These are phyloP conservation scores for Atractosteus spatula DNA, from an alignment of 2,113 vertebrate genomes.

Conservation along the genomic window DNA sequence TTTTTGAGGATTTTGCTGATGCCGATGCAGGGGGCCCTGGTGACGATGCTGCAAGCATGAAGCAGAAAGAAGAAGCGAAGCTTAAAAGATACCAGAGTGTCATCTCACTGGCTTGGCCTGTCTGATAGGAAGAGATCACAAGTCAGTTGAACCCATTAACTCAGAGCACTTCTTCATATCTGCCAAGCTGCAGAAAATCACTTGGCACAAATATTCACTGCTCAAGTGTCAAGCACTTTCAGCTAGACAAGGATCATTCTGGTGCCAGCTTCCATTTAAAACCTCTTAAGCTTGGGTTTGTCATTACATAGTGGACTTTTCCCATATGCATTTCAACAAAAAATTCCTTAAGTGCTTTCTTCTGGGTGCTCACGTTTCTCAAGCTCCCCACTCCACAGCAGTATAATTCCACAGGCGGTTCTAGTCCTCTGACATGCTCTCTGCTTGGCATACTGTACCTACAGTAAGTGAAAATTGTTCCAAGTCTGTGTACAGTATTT, in stretches of 20 bases:
- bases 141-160: constrained; percentile 31
- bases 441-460: too few species aligned
- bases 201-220: constrained; percentile 31
- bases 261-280: constrained; percentile 28
- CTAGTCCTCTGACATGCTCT: too few species aligned
- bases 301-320: constrained; percentile 8
- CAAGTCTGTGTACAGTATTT: too few species aligned
- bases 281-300: constrained; percentile 27
- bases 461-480: too few species aligned
- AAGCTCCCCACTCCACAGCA: too few species aligned
- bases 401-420: too few species aligned
- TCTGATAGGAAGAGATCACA: constrained; percentile 22
- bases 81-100: constrained; percentile 17
- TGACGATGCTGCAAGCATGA: not conserved
- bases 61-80: not conserved
- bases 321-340: too few species aligned
- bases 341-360: too few species aligned
- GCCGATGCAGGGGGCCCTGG: too few species aligned
- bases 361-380: too few species aligned
- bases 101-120: constrained; percentile 4
- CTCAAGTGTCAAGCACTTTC: constrained; percentile 21
- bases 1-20: too few species aligned
- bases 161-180: constrained; percentile 26
- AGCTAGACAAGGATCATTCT: constrained; percentile 16
- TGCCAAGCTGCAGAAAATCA: constrained; percentile 31